Evolutionary conservation across 2,113 vertebrate genomes (phyloP), one percentile per base, ranked within the genome.

Genomic region (Scortum barcoo): DNA sequence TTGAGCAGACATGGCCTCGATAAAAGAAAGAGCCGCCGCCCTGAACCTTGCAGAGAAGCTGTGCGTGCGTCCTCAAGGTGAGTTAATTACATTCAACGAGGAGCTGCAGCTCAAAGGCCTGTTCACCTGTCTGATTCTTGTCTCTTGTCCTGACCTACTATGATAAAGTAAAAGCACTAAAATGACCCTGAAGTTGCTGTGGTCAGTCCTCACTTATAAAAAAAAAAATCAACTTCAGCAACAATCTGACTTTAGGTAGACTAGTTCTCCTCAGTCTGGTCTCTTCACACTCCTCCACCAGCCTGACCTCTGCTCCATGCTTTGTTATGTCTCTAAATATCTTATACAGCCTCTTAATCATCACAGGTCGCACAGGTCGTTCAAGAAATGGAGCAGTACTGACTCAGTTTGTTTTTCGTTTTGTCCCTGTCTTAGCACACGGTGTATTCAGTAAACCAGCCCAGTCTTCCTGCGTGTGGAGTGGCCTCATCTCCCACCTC

Each of bases 401-500:
- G 8, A 50, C 14, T 12, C 3, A 24, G 19, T 56, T 19, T 20
- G 17, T 19, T 14, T 81, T 20, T 22, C 19, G 46, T 38, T 10
- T 22, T 66, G 16, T 22, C 7, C 48, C 13, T 61, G 33, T 68
- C 17, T 36, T 67, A 97, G 97, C 95, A 86, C 95, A 92, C 62
- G 96, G 94, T 75, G 93, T 95, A 87, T 92, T 90, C 0, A 94
- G 95, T 87, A 97, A 95, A 85, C 95, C 97, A 0, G 96, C 96
- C 44, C 95, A 96, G 89, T 96, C 96, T 7, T 96, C 96, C 0
- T 96, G 93, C 0, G 92, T 97, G 28, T 99, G 97, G 98, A 96
- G 96, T 51, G 95, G 95, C 91, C 97, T 99, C 53, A 96, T 99
- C 90, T 91, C 86, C 20, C 91, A 97, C 30, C 97, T 99, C 46